Percentiles rank a stretch among this genome's conserved stretches.
Evolutionary conservation across 2,113 vertebrate species (phyloP).

Genomic region (Cathartes aura): DNA sequence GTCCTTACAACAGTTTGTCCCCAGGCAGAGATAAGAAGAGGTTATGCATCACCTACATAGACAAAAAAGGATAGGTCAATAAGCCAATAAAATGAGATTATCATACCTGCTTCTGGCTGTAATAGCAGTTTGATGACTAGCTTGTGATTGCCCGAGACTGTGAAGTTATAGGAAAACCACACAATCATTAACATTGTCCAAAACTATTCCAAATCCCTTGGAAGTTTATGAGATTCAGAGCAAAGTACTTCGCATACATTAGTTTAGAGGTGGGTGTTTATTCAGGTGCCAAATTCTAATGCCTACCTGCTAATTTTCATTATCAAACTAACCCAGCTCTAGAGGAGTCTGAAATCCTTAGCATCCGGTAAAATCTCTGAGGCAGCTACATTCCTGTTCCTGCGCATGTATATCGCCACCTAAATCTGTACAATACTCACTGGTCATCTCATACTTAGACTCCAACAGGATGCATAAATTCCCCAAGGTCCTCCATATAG

Average conservation of each 20-base stretch:
- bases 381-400: neutral
- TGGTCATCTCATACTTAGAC: neutral
- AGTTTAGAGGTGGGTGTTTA: neutral
- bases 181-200: neutral
- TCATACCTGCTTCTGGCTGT: neutral
- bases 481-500: neutral
- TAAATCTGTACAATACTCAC: neutral
- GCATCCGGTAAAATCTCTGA: neutral
- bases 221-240: neutral
- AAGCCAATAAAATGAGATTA: neutral
- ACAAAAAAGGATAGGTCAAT: neutral
- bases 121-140: neutral
- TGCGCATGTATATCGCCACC: neutral
- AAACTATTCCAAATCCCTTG: neutral
- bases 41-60: neutral
- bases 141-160: neutral
- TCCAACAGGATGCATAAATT: neutral
- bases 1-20: neutral
- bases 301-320: neutral
- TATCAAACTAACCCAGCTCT: neutral
- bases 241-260: neutral
- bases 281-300: neutral
- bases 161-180: neutral
- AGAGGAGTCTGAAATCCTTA: neutral
- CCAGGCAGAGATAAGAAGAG: neutral